Base-by-base conservation (phyloP, 1,140 invertebrate genomes). In the Halyomorpha halys region DNA sequence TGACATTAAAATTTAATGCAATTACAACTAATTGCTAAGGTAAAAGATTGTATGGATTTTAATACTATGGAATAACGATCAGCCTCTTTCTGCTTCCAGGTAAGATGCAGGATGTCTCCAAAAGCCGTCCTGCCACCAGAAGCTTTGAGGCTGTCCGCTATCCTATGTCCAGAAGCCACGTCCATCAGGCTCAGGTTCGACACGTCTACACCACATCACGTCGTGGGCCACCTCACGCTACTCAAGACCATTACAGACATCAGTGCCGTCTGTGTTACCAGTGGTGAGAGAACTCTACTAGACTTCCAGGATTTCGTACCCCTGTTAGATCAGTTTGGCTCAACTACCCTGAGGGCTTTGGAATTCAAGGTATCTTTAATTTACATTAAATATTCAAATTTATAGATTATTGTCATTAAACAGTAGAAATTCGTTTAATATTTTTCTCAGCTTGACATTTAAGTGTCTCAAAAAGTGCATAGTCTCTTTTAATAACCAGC, bases 181-280 rank as follows among this genome's bases (percentile, higher is more conserved):
- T 61, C 59, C 0, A 59, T 71, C 6, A 61, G 67, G 18, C 25
- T 68, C 2, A 51, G 67, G n/a, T 70, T 66, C 63, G 72, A 73
- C 66, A 68, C 66, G 44, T 67, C 64, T 0, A 73, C 71, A 0
- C 68, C 71, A 15, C 68, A 73, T 61, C 71, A 72, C 67, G 64
- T 70, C 2, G 62, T 72, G 3, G 56, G 54, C 8, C 69, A 71
- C 0, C 66, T 73, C 11, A 59, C 60, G 25, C 39, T 14, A 2
- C 51, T 72, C 30, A 59, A 60, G 15, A 62, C 54, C 39, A n/a
- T 73, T 11, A 65, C 63, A 19, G 69, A 69, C 34, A 63, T 73
- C 1, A 73, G 71, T 62, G 68, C 69, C 1, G 72, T 73, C 13
- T 72, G 72, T 54, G 72, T 73, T 3, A 68, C 71, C 1, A 71